phyloP scores from a whole-genome alignment of 2,888 invertebrate genomes.

The Dione juno region DNA sequence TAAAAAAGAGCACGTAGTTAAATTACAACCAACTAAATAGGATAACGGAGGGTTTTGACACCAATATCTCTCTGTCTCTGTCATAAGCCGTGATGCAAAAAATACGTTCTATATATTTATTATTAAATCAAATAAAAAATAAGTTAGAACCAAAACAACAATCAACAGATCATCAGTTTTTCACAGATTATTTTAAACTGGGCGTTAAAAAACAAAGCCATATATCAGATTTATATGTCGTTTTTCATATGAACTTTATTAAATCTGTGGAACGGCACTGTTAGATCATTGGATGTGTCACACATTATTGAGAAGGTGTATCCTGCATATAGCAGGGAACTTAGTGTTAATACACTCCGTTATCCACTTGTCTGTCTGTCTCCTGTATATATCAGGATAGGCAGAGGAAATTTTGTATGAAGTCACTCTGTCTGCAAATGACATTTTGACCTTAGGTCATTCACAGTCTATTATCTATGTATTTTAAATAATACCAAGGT shows the following conservation, averaged over 20 bases:
- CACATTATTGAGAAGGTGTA: neutral
- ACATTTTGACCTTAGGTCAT: constrained; percentile 1
- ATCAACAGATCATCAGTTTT: neutral
- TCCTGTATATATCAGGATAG: too few relatives aligned
- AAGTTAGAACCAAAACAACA: neutral
- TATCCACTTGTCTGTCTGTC: neutral
- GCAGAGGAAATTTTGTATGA: too few relatives aligned
- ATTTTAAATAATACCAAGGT: neutral
- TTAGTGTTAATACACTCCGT: neutral
- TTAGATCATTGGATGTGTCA: constrained; percentile 38
- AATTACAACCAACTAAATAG: too few relatives aligned
- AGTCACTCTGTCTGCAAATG: neutral
- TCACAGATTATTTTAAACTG: constrained; percentile 12
- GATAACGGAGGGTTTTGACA: too few relatives aligned
- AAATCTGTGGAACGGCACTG: constrained; percentile 38
- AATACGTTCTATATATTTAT: too few relatives aligned
- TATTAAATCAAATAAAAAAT: neutral
- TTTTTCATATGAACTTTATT: constrained; percentile 32
- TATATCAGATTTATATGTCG: constrained; percentile 27
- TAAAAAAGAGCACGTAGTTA: too few relatives aligned
- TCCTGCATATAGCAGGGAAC: neutral
- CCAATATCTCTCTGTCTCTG: too few relatives aligned
- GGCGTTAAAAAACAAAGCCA: constrained; percentile 20
- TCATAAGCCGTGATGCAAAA: too few relatives aligned
- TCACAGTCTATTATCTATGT: constrained; percentile 3